Percentiles rank a stretch among this genome's conserved stretches.
Evolutionary conservation across 92 coral and sea anemone species (phyloP).

Genomic region (Phenganax subtilis): DNA sequence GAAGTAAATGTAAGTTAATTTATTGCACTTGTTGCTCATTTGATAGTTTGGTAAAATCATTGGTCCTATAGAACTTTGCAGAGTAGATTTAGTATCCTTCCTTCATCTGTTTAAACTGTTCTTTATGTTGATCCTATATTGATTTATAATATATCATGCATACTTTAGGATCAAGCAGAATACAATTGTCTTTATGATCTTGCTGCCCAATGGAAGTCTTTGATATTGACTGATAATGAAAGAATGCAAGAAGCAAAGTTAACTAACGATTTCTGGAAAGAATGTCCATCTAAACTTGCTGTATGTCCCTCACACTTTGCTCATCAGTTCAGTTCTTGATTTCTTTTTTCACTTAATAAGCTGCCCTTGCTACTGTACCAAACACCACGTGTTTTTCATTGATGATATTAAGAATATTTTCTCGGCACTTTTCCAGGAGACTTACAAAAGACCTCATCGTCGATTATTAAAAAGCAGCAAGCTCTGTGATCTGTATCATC

Average conservation of each 20-base stretch:
- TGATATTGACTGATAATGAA: constrained; percentile 62
- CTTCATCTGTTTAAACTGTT: not conserved
- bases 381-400: too few relatives aligned
- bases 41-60: not conserved
- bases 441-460: constrained; percentile 67
- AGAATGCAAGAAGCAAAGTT: constrained; percentile 61
- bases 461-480: constrained; percentile 81
- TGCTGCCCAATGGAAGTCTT: constrained; percentile 59
- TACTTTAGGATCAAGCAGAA: constrained; percentile 15
- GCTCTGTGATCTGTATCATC: constrained; percentile 66
- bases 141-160: not conserved
- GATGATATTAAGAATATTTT: not conserved
- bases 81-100: too few relatives aligned
- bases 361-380: too few relatives aligned
- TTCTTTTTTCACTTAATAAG: too few relatives aligned
- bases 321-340: too few relatives aligned
- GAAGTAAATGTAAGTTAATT: not conserved
- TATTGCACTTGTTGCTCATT: not conserved
- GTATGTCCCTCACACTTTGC: constrained; percentile 42
- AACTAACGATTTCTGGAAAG: constrained; percentile 81
- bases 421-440: constrained; percentile 51
- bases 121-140: not conserved
- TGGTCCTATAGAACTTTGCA: too few relatives aligned
- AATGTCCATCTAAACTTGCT: constrained; percentile 72
- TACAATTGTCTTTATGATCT: constrained; percentile 48